These are phyloP conservation scores for Cyanoderma ruficeps DNA, from an alignment of 2,113 vertebrate genomes.

Conservation along the genomic window DNA sequence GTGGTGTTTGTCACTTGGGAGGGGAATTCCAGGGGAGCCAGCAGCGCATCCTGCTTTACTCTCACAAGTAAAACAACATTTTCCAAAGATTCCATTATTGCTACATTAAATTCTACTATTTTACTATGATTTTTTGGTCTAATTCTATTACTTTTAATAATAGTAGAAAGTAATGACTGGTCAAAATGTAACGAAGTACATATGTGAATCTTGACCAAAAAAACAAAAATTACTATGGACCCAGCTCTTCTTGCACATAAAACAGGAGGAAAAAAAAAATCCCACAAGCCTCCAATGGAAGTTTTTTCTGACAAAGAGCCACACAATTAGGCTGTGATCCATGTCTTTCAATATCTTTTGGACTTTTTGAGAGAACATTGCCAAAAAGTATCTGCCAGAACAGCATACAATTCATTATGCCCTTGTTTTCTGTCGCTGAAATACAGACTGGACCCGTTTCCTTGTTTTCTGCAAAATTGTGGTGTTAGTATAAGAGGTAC, in stretches of 20 bases:
- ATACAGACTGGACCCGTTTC: background rate
- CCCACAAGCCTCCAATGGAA: background rate
- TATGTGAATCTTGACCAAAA: constrained; percentile 41
- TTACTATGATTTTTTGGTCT: background rate
- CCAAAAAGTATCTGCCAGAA: constrained; percentile 11
- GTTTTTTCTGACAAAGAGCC: constrained; percentile 36
- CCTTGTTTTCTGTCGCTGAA: constrained; percentile 11
- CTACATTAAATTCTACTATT: background rate
- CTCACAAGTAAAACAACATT: background rate
- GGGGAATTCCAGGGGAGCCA: background rate
- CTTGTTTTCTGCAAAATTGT: background rate
- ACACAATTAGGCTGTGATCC: constrained; percentile 44
- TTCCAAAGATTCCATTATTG: background rate
- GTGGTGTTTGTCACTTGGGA: background rate
- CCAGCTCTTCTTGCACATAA: background rate
- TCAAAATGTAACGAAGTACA: constrained; percentile 52
- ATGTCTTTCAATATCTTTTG: constrained; percentile 21
- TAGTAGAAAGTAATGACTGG: constrained; percentile 4
- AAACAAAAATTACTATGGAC: background rate
- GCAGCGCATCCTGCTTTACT: background rate
- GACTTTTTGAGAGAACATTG: background rate
- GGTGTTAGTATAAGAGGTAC: background rate
- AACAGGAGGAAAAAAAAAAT: background rate
- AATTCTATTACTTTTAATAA: constrained; percentile 44
- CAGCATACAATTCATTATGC: background rate